Conservation (phyloP, 1,140 invertebrate genomes). For the Phenacoccus solenopsis region DNA sequence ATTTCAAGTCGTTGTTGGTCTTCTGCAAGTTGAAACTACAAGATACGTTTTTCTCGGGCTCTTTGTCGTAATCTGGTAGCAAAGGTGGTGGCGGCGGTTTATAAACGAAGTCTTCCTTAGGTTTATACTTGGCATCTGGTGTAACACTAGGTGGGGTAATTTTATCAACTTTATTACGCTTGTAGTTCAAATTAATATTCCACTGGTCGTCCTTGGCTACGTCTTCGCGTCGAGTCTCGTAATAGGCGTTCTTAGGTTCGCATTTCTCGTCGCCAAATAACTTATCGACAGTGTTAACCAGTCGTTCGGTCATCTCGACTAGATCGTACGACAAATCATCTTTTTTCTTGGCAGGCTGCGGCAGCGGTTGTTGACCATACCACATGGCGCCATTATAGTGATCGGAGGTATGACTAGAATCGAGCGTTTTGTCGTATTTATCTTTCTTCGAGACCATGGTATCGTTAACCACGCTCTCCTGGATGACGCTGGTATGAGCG, state of each 20-base stretch:
- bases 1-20: conserved; percentile 1
- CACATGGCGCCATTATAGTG: neutral
- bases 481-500: neutral
- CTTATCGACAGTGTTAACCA: neutral
- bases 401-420: conserved; percentile 1
- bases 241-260: neutral
- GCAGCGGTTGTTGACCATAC: neutral
- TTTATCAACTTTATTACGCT: neutral
- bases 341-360: neutral
- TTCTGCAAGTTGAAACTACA: neutral
- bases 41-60: neutral
- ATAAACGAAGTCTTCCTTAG: neutral
- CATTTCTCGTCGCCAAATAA: conserved; percentile 2
- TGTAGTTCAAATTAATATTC: neutral
- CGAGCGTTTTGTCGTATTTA: neutral
- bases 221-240: neutral
- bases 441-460: neutral
- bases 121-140: neutral
- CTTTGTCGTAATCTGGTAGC: neutral
- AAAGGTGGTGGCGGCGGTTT: too few relatives aligned
- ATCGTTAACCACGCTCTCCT: neutral
- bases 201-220: neutral
- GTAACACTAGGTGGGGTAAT: neutral
- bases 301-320: conserved; percentile 1
- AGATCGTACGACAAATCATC: neutral